Evolutionary conservation across 2,797 vertebrate species (phyloP).

Genomic region (Falco berigora): DNA sequence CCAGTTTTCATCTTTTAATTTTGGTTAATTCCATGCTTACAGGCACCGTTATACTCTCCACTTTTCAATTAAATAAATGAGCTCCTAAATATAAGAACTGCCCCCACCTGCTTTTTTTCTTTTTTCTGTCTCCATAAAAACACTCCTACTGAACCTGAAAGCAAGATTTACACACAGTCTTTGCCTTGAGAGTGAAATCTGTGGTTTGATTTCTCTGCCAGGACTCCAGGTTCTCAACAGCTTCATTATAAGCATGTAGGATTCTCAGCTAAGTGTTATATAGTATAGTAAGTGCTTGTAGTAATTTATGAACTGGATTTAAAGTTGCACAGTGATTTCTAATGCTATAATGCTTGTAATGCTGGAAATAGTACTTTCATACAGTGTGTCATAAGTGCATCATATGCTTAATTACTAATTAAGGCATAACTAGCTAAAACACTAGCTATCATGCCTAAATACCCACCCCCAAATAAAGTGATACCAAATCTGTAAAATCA

Average conservation of each 20-base stretch:
- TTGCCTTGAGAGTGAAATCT: neutral
- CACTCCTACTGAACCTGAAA: neutral
- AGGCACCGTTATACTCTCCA: neutral
- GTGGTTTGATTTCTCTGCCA: neutral
- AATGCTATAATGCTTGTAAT: neutral
- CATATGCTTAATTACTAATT: neutral
- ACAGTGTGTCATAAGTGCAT: neutral
- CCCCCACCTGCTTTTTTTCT: fast-evolving
- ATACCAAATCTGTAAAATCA: neutral
- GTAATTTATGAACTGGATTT: neutral
- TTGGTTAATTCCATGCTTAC: neutral
- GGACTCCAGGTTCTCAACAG: neutral
- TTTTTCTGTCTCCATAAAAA: neutral
- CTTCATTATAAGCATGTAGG: neutral
- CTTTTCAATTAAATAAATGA: neutral
- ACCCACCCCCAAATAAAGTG: neutral
- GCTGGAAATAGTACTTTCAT: neutral
- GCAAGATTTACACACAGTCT: neutral
- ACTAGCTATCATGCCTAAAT: neutral
- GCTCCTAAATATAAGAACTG: neutral
- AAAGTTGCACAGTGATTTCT: neutral
- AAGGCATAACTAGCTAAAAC: neutral
- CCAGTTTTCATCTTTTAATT: neutral
- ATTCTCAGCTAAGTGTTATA: neutral
- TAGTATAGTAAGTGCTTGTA: neutral